Evolutionary conservation across 2,113 vertebrate genomes (phyloP), one percentile per base, ranked within the genome.

Genomic region (Coryphaenoides rupestris): DNA sequence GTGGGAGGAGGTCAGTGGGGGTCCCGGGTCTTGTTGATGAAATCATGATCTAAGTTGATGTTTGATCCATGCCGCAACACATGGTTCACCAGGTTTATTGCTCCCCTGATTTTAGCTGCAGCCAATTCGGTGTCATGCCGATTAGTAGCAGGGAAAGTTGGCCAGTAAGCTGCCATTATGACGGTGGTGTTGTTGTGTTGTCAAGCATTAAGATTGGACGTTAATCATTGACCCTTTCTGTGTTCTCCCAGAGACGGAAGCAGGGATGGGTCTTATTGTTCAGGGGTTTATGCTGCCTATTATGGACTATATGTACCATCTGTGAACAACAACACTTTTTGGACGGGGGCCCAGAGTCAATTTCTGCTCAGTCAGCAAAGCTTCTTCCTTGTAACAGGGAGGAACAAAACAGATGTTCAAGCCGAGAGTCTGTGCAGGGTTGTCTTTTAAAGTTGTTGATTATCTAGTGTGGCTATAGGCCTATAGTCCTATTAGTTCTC

Each of bases 351-450:
- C 81, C 69, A 52, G 84, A 84, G 62, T 74, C 69, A 77, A 66
- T 73, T 17, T 81, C 58, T 66, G 83, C 79, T 70, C 70, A 66
- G 69, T 89, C 84, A 89, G 84, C 87, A 84, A 67, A 79, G 52
- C 58, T 5, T 52, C 70, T 56, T 54, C 64, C 70, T 77, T 67
- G 79, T 71, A 61, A 65, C 45, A 10, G 28, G 28, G n/a, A 19
- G 46, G 21, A 21, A 21, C 19, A 57, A 75, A 80, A 71, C 78
- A 85, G 84, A 78, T 84, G 81, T 63, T 65, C 69, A 64, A 79
- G 75, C 70, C 73, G 75, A 63, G 68, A 81, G 56, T 49, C 62
- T n/a, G 10, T 52, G 40, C 71, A 70, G 63, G 65, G 9, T 22
- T 22, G 74, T 78, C 70, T 72, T 62, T 63, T 59, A 52, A 53